Conservation (phyloP, 2,113 vertebrate species). For the Carassius auratus region DNA sequence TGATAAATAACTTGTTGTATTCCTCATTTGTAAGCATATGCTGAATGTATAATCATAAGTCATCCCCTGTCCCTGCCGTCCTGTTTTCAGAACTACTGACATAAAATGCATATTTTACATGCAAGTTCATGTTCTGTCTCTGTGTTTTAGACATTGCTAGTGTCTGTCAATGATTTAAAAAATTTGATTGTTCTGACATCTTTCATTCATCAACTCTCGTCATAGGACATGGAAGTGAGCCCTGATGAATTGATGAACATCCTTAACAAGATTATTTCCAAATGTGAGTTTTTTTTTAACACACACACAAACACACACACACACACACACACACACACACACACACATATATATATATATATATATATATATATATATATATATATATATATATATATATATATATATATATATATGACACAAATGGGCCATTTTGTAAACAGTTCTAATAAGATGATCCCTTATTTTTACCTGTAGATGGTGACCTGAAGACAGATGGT, state of each 20-base stretch:
- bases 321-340: no score
- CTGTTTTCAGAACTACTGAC: neutral
- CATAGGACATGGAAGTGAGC: constrained; percentile 92
- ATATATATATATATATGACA: no score
- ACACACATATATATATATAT: no score
- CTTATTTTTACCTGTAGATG: constrained; percentile 69
- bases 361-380: no score
- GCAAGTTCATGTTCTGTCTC: neutral
- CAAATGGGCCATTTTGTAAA: neutral
- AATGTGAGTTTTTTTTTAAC: constrained; percentile 78
- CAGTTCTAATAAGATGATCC: neutral
- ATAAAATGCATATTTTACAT: neutral
- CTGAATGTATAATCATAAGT: no score
- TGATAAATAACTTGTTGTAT: no score
- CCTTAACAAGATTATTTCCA: constrained; percentile 87
- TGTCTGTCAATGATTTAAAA: neutral
- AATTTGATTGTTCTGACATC: neutral
- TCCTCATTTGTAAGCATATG: no score
- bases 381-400: no score
- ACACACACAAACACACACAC: no score
- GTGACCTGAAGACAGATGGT: constrained; percentile 83
- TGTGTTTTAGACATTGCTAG: neutral
- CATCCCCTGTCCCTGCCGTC: no score
- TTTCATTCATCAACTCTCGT: constrained; percentile 35
- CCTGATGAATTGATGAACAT: constrained; percentile 87